Conservation (phyloP, 2,113 vertebrate species). For the Porphyrio hochstetteri region DNA sequence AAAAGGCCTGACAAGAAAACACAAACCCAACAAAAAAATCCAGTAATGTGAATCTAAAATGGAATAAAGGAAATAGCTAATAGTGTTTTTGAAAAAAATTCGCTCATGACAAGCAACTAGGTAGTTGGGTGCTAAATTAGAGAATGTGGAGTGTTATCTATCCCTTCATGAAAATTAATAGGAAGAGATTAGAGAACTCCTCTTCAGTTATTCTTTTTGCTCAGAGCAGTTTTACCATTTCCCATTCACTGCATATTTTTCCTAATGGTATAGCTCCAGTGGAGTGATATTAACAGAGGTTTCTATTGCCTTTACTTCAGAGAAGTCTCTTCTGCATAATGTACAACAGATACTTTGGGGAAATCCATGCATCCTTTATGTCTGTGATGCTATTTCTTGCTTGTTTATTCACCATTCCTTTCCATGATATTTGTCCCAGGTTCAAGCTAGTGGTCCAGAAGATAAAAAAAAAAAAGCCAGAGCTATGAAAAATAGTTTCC, state of each 20-base stretch:
- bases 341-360: neutral
- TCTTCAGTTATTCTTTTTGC: neutral
- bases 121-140: neutral
- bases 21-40: neutral
- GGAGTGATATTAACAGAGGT: neutral
- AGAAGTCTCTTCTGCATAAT: neutral
- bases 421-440: neutral
- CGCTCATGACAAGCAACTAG: neutral
- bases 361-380: neutral
- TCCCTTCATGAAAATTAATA: neutral
- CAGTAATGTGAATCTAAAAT: neutral
- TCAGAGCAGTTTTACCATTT: neutral
- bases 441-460: neutral
- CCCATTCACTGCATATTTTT: neutral
- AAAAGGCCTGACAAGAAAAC: neutral
- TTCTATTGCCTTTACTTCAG: neutral
- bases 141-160: neutral
- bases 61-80: neutral
- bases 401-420: neutral
- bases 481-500: neutral
- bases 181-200: neutral
- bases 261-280: neutral
- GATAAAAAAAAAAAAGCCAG: neutral
- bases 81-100: neutral
- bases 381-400: neutral